Evolutionary conservation across 2,113 vertebrate species (phyloP), one percentile per base, ranked within the genome.

Genomic region (Sorex fumeus): DNA sequence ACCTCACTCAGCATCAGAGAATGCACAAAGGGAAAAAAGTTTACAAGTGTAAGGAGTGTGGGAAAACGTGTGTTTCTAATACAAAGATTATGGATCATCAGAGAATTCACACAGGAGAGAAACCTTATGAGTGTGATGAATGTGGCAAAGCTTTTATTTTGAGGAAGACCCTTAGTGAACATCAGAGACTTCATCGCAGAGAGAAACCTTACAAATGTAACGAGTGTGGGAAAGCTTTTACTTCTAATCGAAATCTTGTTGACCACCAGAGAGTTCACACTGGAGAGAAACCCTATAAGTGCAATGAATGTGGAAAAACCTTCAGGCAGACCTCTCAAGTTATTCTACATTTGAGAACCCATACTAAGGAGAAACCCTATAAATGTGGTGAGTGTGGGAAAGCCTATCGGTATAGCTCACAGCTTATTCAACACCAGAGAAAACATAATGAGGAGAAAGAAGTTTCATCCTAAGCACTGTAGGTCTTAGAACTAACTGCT

Each of bases 281-380:
- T 69, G 96, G 96, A 62, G 96, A 97, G 94, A 97, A 96, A 79
- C 96, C 95, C 16, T 97, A 96, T 66, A 86, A 87, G 19, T 97
- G 97, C 87, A 96, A 95, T 0, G 96, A 97, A n/a, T 96, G 96
- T 84, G 97, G 96, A 8, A 96, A 96, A 79, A 92, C 93, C n/a
- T 97, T 96, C 88, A 94, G 96, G 50, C 96, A 97, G 19, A 98
- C 97, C 21, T 98, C 98, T 12, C 98, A 98, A 94, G 96, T 96
- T 40, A 95, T 93, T 80, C 85, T 96, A 12, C 96, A 97, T 90
- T 96, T 98, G 71, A 98, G 98, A 75, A 98, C 98, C 16, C 98
- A 98, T 93, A 98, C 98, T 0, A 98, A 98, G 96, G 96, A 97
- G 76, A 97, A 97, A 2, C 97, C 95, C 0, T 96, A 95, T 77